Conservation (phyloP, 2,797 vertebrate genomes). For the Hoplostethus atlanticus region DNA sequence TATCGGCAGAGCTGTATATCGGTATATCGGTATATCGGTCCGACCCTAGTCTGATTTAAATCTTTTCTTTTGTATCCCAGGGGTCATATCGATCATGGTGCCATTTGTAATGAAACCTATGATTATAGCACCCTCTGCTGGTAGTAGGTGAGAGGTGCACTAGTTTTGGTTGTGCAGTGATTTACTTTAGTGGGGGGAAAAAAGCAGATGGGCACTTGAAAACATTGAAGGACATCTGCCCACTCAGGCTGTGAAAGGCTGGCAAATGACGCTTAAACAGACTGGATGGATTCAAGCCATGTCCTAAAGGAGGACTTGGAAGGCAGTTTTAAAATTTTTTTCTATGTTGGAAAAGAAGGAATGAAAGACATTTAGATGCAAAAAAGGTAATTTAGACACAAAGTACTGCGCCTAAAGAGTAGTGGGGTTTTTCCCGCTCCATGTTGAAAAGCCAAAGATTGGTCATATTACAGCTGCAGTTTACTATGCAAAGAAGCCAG, state of each 20-base stretch:
- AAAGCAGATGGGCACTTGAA: background rate
- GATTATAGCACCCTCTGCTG: slow-evolving; percentile 40
- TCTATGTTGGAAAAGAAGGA: background rate
- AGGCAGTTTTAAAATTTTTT: too few relatives aligned
- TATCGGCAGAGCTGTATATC: too few relatives aligned
- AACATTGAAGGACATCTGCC: background rate
- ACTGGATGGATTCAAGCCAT: background rate
- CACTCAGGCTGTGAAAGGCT: background rate
- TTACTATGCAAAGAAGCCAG: background rate
- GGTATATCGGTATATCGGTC: too few relatives aligned
- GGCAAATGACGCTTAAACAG: background rate
- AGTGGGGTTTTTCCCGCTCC: too few relatives aligned
- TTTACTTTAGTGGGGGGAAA: background rate
- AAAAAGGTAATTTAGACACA: background rate
- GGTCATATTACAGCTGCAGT: background rate
- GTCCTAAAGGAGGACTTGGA: background rate
- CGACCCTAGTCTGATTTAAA: too few relatives aligned
- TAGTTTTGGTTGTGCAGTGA: background rate
- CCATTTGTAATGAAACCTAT: background rate
- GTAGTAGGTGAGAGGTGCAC: slow-evolving; percentile 18
- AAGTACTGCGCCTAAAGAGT: too few relatives aligned
- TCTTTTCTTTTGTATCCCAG: too few relatives aligned
- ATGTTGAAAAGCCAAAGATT: too few relatives aligned
- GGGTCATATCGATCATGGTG: too few relatives aligned
- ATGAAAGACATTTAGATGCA: background rate